These are phyloP conservation scores for Drosophila kepulauana DNA, from an alignment of 1,140 invertebrate species.

Conservation along the genomic window DNA sequence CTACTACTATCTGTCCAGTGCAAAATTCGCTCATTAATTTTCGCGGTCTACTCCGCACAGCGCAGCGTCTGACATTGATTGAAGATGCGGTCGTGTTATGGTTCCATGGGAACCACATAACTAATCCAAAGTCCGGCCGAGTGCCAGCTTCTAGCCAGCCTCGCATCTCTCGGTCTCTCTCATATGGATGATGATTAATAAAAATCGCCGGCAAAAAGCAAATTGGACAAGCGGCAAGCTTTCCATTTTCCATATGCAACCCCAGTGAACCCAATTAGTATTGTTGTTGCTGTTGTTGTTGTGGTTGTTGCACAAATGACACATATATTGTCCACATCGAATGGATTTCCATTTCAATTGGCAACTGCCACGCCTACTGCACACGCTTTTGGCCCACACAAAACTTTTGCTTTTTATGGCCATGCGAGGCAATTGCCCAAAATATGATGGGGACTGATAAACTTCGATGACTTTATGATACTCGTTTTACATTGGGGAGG, in stretches of 20 bases:
- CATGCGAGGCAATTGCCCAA: slow-evolving; percentile 19
- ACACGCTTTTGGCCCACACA: slow-evolving; percentile 70
- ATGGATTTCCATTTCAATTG: slow-evolving; percentile 68
- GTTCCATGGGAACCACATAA: slow-evolving; percentile 63
- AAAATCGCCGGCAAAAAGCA: slow-evolving; percentile 19
- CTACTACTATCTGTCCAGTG: slow-evolving; percentile 57
- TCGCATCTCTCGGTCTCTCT: slow-evolving; percentile 25
- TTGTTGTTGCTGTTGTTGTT: slow-evolving; percentile 32
- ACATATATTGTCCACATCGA: slow-evolving; percentile 64
- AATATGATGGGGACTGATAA: slow-evolving; percentile 66
- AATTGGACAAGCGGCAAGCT: slow-evolving; percentile 19
- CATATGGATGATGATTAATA: slow-evolving; percentile 3
- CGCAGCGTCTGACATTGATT: slow-evolving; percentile 70
- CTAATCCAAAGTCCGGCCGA: slow-evolving; percentile 7
- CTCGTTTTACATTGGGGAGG: slow-evolving; percentile 5
- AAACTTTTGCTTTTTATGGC: slow-evolving; percentile 45
- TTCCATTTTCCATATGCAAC: slow-evolving; percentile 64
- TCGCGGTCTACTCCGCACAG: slow-evolving; percentile 48
- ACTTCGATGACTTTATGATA: slow-evolving; percentile 78
- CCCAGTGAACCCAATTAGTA: slow-evolving; percentile 76
- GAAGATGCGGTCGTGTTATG: slow-evolving; percentile 78
- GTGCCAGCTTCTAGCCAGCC: slow-evolving; percentile 1
- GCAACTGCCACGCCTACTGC: slow-evolving; percentile 54
- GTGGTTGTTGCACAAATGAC: slow-evolving; percentile 59
- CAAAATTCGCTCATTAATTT: slow-evolving; percentile 81